phyloP scores from a whole-genome alignment of 2,888 invertebrate species.

The Nasonovia ribisnigri region DNA sequence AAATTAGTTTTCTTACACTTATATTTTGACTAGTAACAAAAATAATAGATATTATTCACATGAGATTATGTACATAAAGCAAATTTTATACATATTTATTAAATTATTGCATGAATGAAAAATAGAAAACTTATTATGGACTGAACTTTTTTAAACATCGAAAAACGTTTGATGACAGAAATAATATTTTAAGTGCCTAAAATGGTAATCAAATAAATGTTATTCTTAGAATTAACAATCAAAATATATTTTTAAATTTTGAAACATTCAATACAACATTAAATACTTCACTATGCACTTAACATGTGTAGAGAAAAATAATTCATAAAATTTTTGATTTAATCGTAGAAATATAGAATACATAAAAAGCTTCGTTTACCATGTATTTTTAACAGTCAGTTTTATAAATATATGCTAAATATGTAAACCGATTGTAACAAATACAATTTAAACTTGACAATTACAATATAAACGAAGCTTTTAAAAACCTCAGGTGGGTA shows the following conservation, averaged over 20 bases:
- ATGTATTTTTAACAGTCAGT: slow-evolving; percentile 26
- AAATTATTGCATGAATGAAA: slow-evolving; percentile 48
- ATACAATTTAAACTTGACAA: slow-evolving; percentile 29
- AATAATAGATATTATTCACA: slow-evolving; percentile 59
- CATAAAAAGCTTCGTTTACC: slow-evolving; percentile 22
- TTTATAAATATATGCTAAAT: slow-evolving; percentile 26
- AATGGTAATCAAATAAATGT: slow-evolving; percentile 10
- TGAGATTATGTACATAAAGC: slow-evolving; percentile 58
- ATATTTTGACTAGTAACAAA: slow-evolving; percentile 63
- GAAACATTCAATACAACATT: slow-evolving; percentile 59
- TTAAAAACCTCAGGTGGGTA: slow-evolving; percentile 3
- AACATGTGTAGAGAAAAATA: slow-evolving; percentile 50
- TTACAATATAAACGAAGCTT: slow-evolving; percentile 43
- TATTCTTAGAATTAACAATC: slow-evolving; percentile 59
- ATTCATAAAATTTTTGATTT: slow-evolving; percentile 35
- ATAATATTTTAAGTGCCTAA: slow-evolving; percentile 12
- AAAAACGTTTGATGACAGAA: slow-evolving; percentile 50
- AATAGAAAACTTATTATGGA: slow-evolving; percentile 49
- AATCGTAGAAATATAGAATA: background rate
- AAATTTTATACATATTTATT: slow-evolving; percentile 52
- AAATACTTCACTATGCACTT: slow-evolving; percentile 29
- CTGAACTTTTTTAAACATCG: slow-evolving; percentile 43
- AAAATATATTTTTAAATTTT: slow-evolving; percentile 44
- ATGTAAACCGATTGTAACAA: slow-evolving; percentile 33
- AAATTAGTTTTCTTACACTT: slow-evolving; percentile 35